A percentile compares a stretch with the other conserved stretches of the same genome.
These are phyloP conservation scores for Apteryx owenii DNA, from an alignment of 2,113 vertebrate species.

Conservation along the genomic window DNA sequence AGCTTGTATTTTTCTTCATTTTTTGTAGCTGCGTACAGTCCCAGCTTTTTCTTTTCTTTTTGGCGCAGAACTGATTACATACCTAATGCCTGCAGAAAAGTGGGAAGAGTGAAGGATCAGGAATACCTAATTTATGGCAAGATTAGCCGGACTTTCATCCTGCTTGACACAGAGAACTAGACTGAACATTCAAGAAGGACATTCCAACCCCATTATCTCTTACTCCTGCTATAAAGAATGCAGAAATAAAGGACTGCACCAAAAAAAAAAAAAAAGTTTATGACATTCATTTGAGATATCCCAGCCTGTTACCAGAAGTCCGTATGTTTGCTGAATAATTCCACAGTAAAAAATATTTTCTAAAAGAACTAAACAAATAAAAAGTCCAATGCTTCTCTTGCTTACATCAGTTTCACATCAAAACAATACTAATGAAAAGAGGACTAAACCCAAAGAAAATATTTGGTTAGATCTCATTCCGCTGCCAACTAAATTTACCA, in stretches of 20 bases:
- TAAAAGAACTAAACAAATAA: background rate
- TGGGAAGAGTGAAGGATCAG: slow-evolving; percentile 32
- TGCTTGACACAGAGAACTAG: slow-evolving; percentile 16
- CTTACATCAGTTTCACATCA: background rate
- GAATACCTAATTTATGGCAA: slow-evolving; percentile 51
- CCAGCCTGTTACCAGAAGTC: background rate
- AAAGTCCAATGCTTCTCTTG: background rate
- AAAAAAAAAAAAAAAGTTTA: background rate
- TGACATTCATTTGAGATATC: background rate
- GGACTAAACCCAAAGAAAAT: background rate
- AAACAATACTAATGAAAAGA: background rate
- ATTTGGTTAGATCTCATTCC: background rate
- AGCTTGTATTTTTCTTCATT: background rate
- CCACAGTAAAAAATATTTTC: background rate
- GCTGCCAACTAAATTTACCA: background rate
- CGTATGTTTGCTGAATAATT: background rate
- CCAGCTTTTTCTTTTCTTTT: background rate
- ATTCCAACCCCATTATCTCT: slow-evolving; percentile 41
- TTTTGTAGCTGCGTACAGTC: background rate
- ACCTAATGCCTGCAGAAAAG: slow-evolving; percentile 1
- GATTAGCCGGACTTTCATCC: slow-evolving; percentile 32
- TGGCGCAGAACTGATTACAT: background rate
- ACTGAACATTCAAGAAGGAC: background rate
- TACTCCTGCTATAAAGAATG: background rate
- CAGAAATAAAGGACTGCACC: background rate